Base-by-base conservation (phyloP, 2,888 invertebrate genomes). In the Plagodis pulveraria region DNA sequence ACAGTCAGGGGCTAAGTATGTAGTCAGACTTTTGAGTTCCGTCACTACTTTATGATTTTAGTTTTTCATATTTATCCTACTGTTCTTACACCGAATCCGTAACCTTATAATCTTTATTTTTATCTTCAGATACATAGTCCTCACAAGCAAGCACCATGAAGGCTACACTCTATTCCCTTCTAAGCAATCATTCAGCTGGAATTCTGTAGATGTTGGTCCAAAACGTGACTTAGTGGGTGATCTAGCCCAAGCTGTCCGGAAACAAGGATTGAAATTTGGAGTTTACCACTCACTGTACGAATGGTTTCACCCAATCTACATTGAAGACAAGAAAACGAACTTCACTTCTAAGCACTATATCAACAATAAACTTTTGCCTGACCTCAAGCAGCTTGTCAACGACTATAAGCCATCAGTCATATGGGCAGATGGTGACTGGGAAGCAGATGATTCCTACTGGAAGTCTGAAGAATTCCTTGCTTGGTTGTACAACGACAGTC, bases 351-450 rank as follows among this genome's bases (percentile, higher is more conserved):
- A 94, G 40, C 85, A 93, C 45, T 98, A 96, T 82, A 95, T 96
- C 0, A 83, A 92, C 6, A 88, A 94, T 4, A 97, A 97, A 85
- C 90, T 96, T 10, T 86, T 95, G 66, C 97, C 97, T 0, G 98
- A 98, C 84, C 91, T 98, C 75, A 93, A 94, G 64, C 98, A 98
- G 78, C 77, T 98, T 50, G 93, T 97, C 22, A 81, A 94, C 58
- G 87, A 90, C 60, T 96, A 96, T 73, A 79, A 93, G 60, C 96
- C 96, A 0, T 97, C 97, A 40, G 93, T 99, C 0, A 83, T 99
- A 11, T 99, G 98, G 98, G 96, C 97, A 0, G 99, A 99, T 84
- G 99, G 99, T 0, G 98, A 98, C 72, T 98, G 98, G 98, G 98
- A 98, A 80, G 96, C 97, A 0, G 84, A 94, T 0, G 96, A 96